These are phyloP conservation scores for Quadriops clusia DNA, from an alignment of 2,888 invertebrate genomes.

Conservation along the genomic window DNA sequence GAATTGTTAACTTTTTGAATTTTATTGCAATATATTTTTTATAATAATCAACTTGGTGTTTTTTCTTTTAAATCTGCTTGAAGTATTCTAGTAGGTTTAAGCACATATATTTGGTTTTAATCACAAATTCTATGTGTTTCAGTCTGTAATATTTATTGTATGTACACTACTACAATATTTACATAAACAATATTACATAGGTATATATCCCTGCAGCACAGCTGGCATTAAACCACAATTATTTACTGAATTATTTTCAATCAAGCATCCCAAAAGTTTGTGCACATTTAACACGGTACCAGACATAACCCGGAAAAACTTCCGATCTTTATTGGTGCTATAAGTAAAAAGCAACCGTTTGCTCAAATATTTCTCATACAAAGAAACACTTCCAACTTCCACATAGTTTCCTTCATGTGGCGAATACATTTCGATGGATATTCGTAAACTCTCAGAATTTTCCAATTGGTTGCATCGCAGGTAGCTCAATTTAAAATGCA, in stretches of 20 bases:
- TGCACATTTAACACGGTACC: slow-evolving; percentile 67
- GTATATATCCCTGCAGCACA: slow-evolving; percentile 15
- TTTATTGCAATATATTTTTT: too few relatives aligned
- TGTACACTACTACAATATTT: too few relatives aligned
- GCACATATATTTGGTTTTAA: too few relatives aligned
- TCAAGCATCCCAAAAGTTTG: slow-evolving; percentile 56
- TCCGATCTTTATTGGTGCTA: slow-evolving; percentile 43
- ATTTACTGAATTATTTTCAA: slow-evolving; percentile 48
- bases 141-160: too few relatives aligned
- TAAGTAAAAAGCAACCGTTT: slow-evolving; percentile 65
- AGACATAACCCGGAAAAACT: slow-evolving; percentile 56
- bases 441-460: slow-evolving; percentile 53
- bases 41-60: too few relatives aligned
- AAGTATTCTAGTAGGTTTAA: too few relatives aligned
- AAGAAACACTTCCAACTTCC: slow-evolving; percentile 62
- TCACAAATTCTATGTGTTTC: too few relatives aligned
- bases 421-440: slow-evolving; percentile 66
- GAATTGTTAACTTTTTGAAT: too few relatives aligned
- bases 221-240: slow-evolving; percentile 15
- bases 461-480: slow-evolving; percentile 49
- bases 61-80: too few relatives aligned
- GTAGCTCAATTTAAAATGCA: slow-evolving; percentile 54
- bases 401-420: slow-evolving; percentile 48
- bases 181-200: too few relatives aligned
- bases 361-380: slow-evolving; percentile 62